Percentiles rank a stretch among this genome's conserved stretches.
These are phyloP conservation scores for Ammospiza caudacuta DNA, from an alignment of 2,113 vertebrate species.

Conservation along the genomic window DNA sequence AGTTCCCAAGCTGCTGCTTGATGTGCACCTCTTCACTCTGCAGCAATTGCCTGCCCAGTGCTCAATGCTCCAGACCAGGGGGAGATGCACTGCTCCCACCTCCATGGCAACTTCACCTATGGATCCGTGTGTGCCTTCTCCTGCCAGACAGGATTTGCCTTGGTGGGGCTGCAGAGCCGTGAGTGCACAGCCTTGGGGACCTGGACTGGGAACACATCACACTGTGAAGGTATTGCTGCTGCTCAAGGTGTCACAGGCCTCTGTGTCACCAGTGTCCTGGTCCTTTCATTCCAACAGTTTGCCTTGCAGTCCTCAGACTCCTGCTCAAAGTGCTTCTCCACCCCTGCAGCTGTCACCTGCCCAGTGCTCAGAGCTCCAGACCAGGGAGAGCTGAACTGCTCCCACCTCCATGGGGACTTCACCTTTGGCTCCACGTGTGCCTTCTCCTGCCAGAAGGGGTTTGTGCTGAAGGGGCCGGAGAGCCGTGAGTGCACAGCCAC, in stretches of 20 bases:
- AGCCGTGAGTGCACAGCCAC: slow-evolving; percentile 58
- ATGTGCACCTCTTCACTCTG: not conserved
- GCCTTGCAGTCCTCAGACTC: too few species aligned
- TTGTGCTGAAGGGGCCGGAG: slow-evolving; percentile 38
- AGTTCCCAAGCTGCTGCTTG: not conserved
- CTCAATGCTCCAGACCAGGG: slow-evolving; percentile 26
- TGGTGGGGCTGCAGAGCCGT: slow-evolving; percentile 27
- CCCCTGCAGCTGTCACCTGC: not conserved
- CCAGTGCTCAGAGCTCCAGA: not conserved
- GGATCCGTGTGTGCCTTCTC: slow-evolving; percentile 76
- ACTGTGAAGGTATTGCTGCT: slow-evolving; percentile 46
- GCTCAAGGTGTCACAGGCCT: not conserved
- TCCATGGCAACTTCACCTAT: slow-evolving; percentile 51
- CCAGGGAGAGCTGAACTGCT: slow-evolving; percentile 56
- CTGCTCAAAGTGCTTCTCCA: too few species aligned
- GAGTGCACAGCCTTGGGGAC: slow-evolving; percentile 65
- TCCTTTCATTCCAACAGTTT: not conserved
- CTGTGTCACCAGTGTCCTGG: not conserved
- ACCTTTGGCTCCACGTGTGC: slow-evolving; percentile 74
- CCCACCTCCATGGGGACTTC: slow-evolving; percentile 51
- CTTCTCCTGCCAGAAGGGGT: slow-evolving; percentile 77
- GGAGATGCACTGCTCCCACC: slow-evolving; percentile 66
- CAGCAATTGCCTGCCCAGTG: not conserved
- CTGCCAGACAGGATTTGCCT: slow-evolving; percentile 72
- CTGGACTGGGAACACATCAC: slow-evolving; percentile 67